Percentiles rank a stretch among this genome's conserved stretches.
phyloP scores from a whole-genome alignment of 2,113 vertebrate genomes.

The Ia io region DNA sequence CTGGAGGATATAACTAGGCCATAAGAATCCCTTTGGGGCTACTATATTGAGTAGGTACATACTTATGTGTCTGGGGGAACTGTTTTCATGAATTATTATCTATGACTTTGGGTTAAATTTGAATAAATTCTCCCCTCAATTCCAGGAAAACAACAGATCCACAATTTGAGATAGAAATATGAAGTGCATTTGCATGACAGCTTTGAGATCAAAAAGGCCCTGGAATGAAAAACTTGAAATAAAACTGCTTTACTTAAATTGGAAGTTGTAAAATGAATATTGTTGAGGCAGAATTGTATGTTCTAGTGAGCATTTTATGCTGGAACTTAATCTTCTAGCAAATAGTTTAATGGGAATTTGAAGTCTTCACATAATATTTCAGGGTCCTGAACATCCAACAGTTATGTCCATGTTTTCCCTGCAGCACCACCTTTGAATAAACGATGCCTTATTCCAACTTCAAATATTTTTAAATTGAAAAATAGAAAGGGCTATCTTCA shows the following conservation, averaged over 20 bases:
- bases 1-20: slow-evolving; percentile 47
- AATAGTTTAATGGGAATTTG: not conserved
- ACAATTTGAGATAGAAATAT: slow-evolving; percentile 18
- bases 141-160: not conserved
- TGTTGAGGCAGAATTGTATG: not conserved
- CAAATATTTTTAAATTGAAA: slow-evolving; percentile 15
- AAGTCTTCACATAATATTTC: not conserved
- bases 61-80: not conserved
- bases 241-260: slow-evolving; percentile 8
- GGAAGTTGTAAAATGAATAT: slow-evolving; percentile 27
- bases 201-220: not conserved
- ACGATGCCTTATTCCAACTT: not conserved
- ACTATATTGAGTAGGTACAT: not conserved
- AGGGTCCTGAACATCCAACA: not conserved
- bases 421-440: not conserved
- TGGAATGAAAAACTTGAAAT: not conserved
- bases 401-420: not conserved
- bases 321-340: not conserved
- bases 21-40: slow-evolving; percentile 45
- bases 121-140: slow-evolving; percentile 22
- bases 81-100: slow-evolving; percentile 30
- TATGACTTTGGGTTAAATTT: slow-evolving; percentile 43
- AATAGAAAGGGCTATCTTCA: not conserved
- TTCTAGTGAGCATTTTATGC: not conserved
- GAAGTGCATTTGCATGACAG: not conserved